Evolutionary conservation across 2,888 invertebrate genomes (phyloP).

Genomic region (Phyllotreta cruciferae): DNA sequence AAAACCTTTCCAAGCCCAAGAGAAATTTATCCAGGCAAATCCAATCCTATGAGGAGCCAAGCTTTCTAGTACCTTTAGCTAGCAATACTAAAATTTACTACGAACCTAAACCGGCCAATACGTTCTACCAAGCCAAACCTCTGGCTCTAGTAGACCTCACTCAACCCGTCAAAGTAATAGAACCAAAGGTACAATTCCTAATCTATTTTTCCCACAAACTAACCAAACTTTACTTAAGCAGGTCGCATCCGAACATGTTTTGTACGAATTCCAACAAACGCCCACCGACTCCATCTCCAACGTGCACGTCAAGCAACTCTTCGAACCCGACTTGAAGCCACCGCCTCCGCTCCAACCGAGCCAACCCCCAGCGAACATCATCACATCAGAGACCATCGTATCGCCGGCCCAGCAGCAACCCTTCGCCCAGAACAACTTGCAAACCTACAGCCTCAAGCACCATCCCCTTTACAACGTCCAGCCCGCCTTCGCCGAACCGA

Average conservation of each 20-base stretch:
- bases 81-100: constrained; percentile 35
- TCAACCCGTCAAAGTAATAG: constrained; percentile 27
- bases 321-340: constrained; percentile 21
- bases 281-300: constrained; percentile 52
- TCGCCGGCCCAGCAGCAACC: constrained; percentile 49
- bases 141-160: constrained; percentile 33
- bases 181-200: constrained; percentile 41
- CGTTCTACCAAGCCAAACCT: constrained; percentile 27
- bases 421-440: constrained; percentile 40
- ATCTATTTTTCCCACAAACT: not conserved
- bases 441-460: constrained; percentile 32
- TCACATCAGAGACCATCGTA: constrained; percentile 37
- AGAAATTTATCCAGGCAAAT: constrained; percentile 41
- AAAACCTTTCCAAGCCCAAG: constrained; percentile 41
- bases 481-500: constrained; percentile 41
- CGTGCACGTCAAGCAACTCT: constrained; percentile 46
- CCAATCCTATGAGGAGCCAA: constrained; percentile 42
- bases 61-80: constrained; percentile 38
- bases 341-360: constrained; percentile 13
- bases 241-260: constrained; percentile 53
- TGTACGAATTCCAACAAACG: constrained; percentile 54
- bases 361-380: constrained; percentile 1
- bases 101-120: constrained; percentile 30
- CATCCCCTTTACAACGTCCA: constrained; percentile 41
- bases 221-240: constrained; percentile 35